Conservation (phyloP, 2,797 vertebrate species). For the Pyrocephalus nanus region DNA sequence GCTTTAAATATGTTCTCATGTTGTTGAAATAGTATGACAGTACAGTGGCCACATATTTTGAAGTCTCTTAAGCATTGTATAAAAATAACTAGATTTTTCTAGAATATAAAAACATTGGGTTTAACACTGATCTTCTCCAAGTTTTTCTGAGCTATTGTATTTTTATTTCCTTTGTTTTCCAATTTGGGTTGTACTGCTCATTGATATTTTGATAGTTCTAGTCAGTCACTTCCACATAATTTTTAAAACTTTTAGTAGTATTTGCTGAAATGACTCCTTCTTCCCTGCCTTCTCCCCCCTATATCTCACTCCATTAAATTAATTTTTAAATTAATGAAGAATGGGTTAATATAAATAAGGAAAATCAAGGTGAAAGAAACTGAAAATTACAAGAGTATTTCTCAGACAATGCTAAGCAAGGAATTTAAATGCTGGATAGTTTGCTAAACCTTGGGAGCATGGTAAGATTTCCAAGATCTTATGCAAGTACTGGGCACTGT, state of each 20-base stretch:
- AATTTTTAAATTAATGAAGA: neutral
- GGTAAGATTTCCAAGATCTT: neutral
- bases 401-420: neutral
- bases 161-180: neutral
- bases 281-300: neutral
- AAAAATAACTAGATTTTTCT: neutral
- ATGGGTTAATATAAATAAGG: neutral
- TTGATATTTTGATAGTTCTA: neutral
- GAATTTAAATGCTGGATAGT: neutral
- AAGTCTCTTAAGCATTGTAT: neutral
- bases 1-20: neutral
- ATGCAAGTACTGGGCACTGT: neutral
- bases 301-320: neutral
- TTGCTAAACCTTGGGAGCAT: neutral
- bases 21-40: neutral
- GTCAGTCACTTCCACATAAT: neutral
- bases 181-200: neutral
- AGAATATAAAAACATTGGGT: neutral
- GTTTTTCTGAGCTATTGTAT: neutral
- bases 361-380: constrained; percentile 4
- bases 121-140: neutral
- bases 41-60: neutral
- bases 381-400: neutral
- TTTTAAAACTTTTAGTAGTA: neutral
- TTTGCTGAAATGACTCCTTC: neutral